These are phyloP conservation scores for Palythoa caribaeorum DNA, from an alignment of 92 coral and sea anemone species.

Conservation along the genomic window DNA sequence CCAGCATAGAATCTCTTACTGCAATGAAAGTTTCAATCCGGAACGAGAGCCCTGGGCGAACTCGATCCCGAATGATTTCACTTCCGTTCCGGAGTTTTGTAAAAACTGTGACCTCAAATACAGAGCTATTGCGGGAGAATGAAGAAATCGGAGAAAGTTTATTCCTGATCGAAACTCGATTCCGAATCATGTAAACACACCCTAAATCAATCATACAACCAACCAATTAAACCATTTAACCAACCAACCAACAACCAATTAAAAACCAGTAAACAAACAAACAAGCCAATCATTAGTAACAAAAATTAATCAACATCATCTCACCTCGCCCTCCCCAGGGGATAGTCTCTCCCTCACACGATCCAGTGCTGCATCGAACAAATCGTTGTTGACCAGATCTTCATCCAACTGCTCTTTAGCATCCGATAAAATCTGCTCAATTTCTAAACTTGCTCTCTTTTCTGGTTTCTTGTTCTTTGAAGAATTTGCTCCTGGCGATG, in stretches of 20 bases:
- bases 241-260: not conserved
- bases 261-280: not conserved
- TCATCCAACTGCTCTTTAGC: slow-evolving; percentile 73
- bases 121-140: not conserved
- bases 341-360: slow-evolving; percentile 83
- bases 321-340: slow-evolving; percentile 67
- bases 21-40: not conserved
- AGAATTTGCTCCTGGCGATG: not conserved
- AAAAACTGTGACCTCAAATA: not conserved
- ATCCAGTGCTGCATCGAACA: slow-evolving; percentile 92
- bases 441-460: slow-evolving; percentile 72
- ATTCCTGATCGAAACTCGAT: no score
- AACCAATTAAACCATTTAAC: no score
- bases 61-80: not conserved
- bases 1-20: not conserved
- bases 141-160: no score
- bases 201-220: no score
- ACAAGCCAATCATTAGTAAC: not conserved
- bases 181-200: no score
- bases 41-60: not conserved
- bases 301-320: not conserved
- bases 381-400: slow-evolving; percentile 77
- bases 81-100: not conserved
- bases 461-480: slow-evolving; percentile 5
- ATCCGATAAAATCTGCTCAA: slow-evolving; percentile 65